Percentiles rank a stretch among this genome's conserved stretches.
Conservation (phyloP, 2,113 vertebrate species). For the Rana temporaria region DNA sequence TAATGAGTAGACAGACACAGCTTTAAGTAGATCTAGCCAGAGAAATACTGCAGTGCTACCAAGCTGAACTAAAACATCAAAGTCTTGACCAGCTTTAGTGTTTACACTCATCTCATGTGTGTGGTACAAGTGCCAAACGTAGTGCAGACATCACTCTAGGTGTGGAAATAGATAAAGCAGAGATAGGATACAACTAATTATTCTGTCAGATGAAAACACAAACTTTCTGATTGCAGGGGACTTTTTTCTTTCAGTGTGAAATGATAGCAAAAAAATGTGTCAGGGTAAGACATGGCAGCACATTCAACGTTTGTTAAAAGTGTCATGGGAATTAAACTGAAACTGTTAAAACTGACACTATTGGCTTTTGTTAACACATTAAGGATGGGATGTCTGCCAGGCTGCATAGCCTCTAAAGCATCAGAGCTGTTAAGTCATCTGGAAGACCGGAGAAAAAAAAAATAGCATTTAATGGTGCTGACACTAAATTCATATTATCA, state of each 20-base stretch:
- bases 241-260: slow-evolving; percentile 84
- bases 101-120: slow-evolving; percentile 18
- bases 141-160: slow-evolving; percentile 3
- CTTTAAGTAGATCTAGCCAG: too few relatives aligned
- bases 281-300: slow-evolving; percentile 87
- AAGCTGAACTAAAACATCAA: background rate
- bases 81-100: background rate
- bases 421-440: slow-evolving; percentile 81
- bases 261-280: slow-evolving; percentile 83
- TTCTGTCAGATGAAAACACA: slow-evolving; percentile 80
- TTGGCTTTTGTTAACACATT: slow-evolving; percentile 92
- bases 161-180: slow-evolving; percentile 71
- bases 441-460: slow-evolving; percentile 76
- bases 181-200: slow-evolving; percentile 82
- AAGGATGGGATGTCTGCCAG: slow-evolving; percentile 92
- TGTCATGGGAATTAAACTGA: slow-evolving; percentile 86
- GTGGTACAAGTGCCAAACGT: slow-evolving; percentile 35
- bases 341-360: slow-evolving; percentile 90
- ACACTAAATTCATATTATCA: slow-evolving; percentile 37
- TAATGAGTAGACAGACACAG: too few relatives aligned
- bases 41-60: too few relatives aligned
- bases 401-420: slow-evolving; percentile 85
- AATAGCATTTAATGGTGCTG: slow-evolving; percentile 39
- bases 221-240: slow-evolving; percentile 85
- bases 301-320: slow-evolving; percentile 86